Evolutionary conservation across 2,113 vertebrate species (phyloP).

Genomic region (human (Homo sapiens)): DNA sequence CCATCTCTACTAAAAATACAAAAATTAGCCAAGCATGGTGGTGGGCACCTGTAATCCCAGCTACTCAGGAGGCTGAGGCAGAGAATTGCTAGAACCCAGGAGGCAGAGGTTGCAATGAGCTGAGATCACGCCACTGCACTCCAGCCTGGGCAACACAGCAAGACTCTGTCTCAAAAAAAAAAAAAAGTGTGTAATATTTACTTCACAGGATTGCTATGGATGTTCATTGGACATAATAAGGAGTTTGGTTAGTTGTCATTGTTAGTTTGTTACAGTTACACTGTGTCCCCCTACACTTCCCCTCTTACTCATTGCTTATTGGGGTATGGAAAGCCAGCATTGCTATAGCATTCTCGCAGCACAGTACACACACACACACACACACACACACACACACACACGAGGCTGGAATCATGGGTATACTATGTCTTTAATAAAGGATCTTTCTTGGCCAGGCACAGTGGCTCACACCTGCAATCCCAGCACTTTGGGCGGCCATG

Average conservation of each 20-base stretch:
- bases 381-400: not conserved
- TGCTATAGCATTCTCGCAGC: not conserved
- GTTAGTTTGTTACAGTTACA: constrained; percentile 9
- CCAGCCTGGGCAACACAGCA: too few species aligned
- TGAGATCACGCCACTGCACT: too few species aligned
- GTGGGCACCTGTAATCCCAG: too few species aligned
- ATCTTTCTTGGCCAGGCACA: not conserved
- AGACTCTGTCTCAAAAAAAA: too few species aligned
- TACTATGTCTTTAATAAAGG: not conserved
- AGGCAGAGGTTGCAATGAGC: too few species aligned
- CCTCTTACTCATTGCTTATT: not conserved
- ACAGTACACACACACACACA: not conserved
- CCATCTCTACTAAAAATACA: too few species aligned
- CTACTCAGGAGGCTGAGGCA: too few species aligned
- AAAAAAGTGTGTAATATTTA: not conserved
- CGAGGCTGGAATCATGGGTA: not conserved
- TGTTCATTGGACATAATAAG: not conserved
- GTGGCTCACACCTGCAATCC: too few species aligned
- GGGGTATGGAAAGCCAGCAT: not conserved
- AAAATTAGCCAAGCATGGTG: too few species aligned
- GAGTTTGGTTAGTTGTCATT: constrained; percentile 46
- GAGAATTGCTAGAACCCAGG: too few species aligned
- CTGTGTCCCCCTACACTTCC: not conserved
- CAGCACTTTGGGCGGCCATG: too few species aligned
- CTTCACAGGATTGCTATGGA: not conserved